Evolutionary conservation across 2,888 invertebrate species (phyloP).

Genomic region (Elmis aenea): DNA sequence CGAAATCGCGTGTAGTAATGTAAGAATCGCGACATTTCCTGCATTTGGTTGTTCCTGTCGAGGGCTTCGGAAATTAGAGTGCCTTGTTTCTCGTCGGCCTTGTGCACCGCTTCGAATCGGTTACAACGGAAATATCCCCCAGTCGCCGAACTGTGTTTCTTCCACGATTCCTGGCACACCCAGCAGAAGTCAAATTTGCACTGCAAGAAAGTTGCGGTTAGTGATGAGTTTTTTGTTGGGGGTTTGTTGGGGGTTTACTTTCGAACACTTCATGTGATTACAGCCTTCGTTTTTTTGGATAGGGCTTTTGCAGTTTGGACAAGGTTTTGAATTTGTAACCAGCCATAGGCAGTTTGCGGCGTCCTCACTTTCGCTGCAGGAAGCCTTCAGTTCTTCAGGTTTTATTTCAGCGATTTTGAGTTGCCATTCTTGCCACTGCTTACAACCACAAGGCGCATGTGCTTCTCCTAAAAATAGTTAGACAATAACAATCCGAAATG

Average conservation of each 20-base stretch:
- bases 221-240: neutral
- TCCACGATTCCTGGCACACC: slow-evolving; percentile 69
- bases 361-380: slow-evolving; percentile 53
- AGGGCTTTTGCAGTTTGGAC: slow-evolving; percentile 65
- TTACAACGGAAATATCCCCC: slow-evolving; percentile 62
- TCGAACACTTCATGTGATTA: slow-evolving; percentile 69
- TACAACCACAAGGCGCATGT: slow-evolving; percentile 63
- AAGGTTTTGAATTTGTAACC: slow-evolving; percentile 65
- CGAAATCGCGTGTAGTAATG: slow-evolving; percentile 62
- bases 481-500: no score
- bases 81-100: slow-evolving; percentile 58
- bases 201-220: slow-evolving; percentile 42
- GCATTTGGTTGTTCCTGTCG: slow-evolving; percentile 53
- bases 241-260: slow-evolving; percentile 43
- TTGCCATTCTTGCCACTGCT: slow-evolving; percentile 56
- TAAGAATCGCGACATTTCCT: slow-evolving; percentile 60
- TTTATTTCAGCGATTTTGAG: slow-evolving; percentile 59
- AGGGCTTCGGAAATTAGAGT: slow-evolving; percentile 55
- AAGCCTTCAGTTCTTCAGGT: slow-evolving; percentile 55
- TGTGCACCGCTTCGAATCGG: slow-evolving; percentile 59
- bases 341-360: slow-evolving; percentile 64
- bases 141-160: slow-evolving; percentile 63
- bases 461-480: slow-evolving; percentile 50
- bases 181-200: slow-evolving; percentile 70
- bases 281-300: slow-evolving; percentile 70